Conservation (phyloP, 2,888 invertebrate genomes). For the Phlogophora meticulosa region DNA sequence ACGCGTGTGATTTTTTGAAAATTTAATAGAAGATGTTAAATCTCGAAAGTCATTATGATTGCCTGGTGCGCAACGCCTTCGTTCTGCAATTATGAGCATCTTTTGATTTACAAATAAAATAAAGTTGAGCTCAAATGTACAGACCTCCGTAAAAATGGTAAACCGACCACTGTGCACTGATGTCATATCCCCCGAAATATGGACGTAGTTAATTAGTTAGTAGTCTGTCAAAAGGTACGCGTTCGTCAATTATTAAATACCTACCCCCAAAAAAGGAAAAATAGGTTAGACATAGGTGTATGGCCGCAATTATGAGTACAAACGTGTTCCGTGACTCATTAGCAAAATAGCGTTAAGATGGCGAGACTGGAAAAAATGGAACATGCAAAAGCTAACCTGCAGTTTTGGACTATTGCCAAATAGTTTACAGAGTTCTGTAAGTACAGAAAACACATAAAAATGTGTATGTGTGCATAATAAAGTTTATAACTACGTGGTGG, state of each 20-base stretch:
- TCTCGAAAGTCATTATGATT: no score
- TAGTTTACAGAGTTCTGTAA: slow-evolving; percentile 49
- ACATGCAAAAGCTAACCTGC: slow-evolving; percentile 67
- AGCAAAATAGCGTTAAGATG: slow-evolving; percentile 64
- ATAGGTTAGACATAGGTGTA: slow-evolving; percentile 18
- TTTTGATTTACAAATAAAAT: not conserved
- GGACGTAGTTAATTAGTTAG: not conserved
- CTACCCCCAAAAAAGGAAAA: not conserved
- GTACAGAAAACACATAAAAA: slow-evolving; percentile 23
- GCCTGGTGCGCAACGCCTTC: not conserved
- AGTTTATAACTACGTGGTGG: slow-evolving; percentile 11
- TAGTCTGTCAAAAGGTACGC: not conserved
- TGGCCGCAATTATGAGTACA: slow-evolving; percentile 39
- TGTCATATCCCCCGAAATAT: not conserved
- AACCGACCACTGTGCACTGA: no score
- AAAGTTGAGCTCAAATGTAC: not conserved
- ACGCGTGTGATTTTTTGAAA: no score
- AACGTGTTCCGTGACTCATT: slow-evolving; percentile 57
- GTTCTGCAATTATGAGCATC: not conserved
- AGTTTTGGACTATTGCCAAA: slow-evolving; percentile 71
- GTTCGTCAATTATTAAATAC: not conserved
- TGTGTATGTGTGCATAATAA: slow-evolving; percentile 3
- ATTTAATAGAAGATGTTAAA: not conserved
- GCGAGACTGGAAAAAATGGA: slow-evolving; percentile 64
- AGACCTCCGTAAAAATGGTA: not conserved